These are phyloP conservation scores for Ornithoptera alexandrae DNA, from an alignment of 2,888 invertebrate species.

Conservation along the genomic window DNA sequence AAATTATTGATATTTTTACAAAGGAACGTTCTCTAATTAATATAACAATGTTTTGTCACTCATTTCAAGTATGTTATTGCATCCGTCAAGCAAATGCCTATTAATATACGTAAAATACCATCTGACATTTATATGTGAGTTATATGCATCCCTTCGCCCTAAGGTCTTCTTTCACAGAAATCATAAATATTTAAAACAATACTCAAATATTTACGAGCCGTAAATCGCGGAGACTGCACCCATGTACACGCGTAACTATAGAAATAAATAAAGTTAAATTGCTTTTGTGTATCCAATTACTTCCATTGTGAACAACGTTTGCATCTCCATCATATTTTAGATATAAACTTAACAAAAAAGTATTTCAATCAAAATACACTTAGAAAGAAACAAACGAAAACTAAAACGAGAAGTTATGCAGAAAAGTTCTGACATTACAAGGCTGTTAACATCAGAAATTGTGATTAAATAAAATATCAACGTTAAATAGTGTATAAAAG, in stretches of 20 bases:
- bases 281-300: conserved; percentile 1
- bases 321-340: not conserved
- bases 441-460: too few species aligned
- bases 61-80: not conserved
- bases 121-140: conserved; percentile 25
- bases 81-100: conserved; percentile 19
- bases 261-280: conserved; percentile 7
- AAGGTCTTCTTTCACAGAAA: conserved; percentile 28
- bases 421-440: too few species aligned
- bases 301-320: conserved; percentile 2
- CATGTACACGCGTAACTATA: conserved; percentile 9
- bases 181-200: conserved; percentile 32
- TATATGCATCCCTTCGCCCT: conserved; percentile 28
- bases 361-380: not conserved
- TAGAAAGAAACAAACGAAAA: not conserved
- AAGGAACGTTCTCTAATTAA: not conserved
- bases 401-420: not conserved
- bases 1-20: not conserved
- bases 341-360: not conserved
- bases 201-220: conserved; percentile 27
- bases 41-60: not conserved
- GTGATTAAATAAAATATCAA: too few species aligned
- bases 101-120: conserved; percentile 22
- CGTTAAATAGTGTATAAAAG: too few species aligned
- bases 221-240: conserved; percentile 22